Percentiles rank a stretch among this genome's conserved stretches.
phyloP scores from a whole-genome alignment of 2,888 invertebrate genomes.

The Leptodirus hochenwartii region DNA sequence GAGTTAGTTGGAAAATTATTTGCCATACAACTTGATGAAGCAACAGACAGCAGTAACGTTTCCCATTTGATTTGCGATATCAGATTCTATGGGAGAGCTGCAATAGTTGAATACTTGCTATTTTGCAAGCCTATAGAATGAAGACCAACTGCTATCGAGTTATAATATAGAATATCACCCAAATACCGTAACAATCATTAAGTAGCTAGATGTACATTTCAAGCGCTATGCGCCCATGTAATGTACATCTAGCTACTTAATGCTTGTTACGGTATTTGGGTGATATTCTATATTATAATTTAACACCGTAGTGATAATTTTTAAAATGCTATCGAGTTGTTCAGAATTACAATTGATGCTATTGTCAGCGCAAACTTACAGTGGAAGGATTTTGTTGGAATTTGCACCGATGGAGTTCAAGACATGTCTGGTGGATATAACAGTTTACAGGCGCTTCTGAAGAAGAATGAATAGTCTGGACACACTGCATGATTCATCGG shows the following conservation, averaged over 20 bases:
- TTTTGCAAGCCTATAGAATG: constrained; percentile 12
- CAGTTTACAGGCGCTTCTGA: constrained; percentile 9
- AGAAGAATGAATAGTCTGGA: constrained; percentile 10
- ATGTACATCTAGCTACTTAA: too few species aligned
- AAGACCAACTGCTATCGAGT: constrained; percentile 9
- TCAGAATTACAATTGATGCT: constrained; percentile 11
- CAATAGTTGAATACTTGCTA: constrained; percentile 11
- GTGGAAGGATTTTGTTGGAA: constrained; percentile 13
- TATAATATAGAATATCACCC: too few species aligned
- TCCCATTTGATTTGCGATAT: constrained; percentile 10
- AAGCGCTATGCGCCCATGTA: too few species aligned
- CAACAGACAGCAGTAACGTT: constrained; percentile 8
- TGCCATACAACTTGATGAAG: constrained; percentile 10
- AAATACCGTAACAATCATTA: too few species aligned
- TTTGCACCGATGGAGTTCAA: constrained; percentile 13
- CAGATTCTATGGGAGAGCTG: constrained; percentile 9
- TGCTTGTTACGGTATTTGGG: too few species aligned
- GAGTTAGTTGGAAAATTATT: constrained; percentile 5
- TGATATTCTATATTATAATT: too few species aligned
- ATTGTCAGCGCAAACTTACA: constrained; percentile 9
- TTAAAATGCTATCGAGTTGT: too few species aligned
- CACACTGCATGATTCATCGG: constrained; percentile 12
- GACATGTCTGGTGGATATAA: constrained; percentile 9
- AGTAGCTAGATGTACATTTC: too few species aligned
- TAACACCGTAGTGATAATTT: too few species aligned